phyloP scores from a whole-genome alignment of 2,113 vertebrate genomes.

The Erinaceus europaeus region DNA sequence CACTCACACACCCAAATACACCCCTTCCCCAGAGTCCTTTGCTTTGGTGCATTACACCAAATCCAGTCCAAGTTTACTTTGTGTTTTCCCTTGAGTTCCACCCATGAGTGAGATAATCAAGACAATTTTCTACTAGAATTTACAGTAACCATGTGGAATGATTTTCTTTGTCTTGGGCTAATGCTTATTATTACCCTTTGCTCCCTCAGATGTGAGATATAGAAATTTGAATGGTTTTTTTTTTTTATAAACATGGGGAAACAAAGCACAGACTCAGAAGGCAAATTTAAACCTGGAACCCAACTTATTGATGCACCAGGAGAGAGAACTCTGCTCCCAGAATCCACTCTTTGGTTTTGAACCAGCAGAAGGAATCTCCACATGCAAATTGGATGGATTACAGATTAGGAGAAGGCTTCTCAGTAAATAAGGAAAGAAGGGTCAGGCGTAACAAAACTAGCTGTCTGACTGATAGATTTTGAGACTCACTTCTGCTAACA shows the following conservation, averaged over 20 bases:
- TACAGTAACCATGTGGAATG: not conserved
- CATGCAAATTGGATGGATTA: not conserved
- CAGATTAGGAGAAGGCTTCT: not conserved
- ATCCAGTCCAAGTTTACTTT: no score
- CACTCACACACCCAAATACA: no score
- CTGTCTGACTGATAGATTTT: not conserved
- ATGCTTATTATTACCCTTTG: not conserved
- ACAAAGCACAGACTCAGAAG: not conserved
- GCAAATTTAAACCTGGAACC: not conserved
- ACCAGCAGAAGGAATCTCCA: not conserved
- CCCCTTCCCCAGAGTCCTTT: no score
- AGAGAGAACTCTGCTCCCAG: not conserved
- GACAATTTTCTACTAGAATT: conserved; percentile 1
- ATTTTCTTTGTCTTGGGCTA: not conserved
- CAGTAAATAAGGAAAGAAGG: not conserved
- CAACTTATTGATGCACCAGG: not conserved
- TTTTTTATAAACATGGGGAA: not conserved
- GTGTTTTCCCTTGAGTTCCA: no score
- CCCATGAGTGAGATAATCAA: no score
- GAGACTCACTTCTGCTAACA: not conserved
- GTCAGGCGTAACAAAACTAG: not conserved
- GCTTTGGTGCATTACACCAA: no score
- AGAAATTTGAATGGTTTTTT: not conserved
- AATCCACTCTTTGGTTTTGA: not conserved
- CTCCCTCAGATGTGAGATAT: not conserved